Conservation (phyloP, 2,888 invertebrate genomes). For the Lepidonotus clava region DNA sequence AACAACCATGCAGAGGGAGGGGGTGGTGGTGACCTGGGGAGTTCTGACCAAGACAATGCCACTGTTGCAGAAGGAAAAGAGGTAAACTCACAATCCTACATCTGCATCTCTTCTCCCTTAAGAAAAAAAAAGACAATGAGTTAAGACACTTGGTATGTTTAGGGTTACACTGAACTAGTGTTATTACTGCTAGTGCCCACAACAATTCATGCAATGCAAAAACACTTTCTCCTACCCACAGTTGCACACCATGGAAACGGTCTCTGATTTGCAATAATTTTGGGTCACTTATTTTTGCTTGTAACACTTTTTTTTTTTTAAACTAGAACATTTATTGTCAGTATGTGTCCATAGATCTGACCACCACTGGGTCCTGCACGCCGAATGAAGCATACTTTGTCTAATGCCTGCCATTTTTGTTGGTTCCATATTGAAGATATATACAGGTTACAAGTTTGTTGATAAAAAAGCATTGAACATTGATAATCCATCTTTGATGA, state of each 20-base stretch:
- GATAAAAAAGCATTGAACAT: no score
- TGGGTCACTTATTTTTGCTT: slow-evolving; percentile 5
- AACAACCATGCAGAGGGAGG: slow-evolving; percentile 53
- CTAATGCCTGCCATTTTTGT: not conserved
- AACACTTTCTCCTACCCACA: not conserved
- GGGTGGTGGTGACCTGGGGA: slow-evolving; percentile 39
- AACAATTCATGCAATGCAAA: not conserved
- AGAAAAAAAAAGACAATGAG: not conserved
- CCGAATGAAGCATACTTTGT: not conserved
- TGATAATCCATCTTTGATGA: no score
- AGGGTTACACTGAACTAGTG: no score
- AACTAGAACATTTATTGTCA: not conserved
- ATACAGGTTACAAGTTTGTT: not conserved
- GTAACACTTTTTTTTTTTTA: not conserved
- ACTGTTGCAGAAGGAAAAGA: slow-evolving; percentile 33
- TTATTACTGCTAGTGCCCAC: not conserved
- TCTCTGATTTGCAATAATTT: not conserved
- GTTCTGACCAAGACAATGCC: slow-evolving; percentile 4
- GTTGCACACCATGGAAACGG: not conserved
- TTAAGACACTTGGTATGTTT: no score
- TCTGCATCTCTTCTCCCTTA: slow-evolving; percentile 30
- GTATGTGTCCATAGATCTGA: not conserved
- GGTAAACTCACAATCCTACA: slow-evolving; percentile 48
- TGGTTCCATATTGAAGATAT: not conserved
- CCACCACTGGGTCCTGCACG: not conserved